A percentile compares a stretch with the other conserved stretches of the same genome.
Evolutionary conservation across 2,888 invertebrate species (phyloP).

Genomic region (Sturmia bella): DNA sequence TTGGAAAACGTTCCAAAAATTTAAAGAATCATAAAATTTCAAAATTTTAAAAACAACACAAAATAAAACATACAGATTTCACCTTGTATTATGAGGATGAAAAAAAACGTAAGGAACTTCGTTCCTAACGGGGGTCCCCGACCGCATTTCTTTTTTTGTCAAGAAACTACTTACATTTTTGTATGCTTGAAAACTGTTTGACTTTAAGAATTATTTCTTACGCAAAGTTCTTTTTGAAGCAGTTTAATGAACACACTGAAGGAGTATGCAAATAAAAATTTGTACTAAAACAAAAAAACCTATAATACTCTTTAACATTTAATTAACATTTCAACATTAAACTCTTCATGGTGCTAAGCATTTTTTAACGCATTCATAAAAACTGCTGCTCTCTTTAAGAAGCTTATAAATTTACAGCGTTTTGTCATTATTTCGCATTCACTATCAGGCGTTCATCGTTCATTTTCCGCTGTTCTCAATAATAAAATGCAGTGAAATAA

Average conservation of each 20-base stretch:
- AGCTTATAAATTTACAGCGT: conserved; percentile 61
- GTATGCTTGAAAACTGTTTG: not conserved
- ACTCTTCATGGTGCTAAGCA: conserved; percentile 12
- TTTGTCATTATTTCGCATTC: conserved; percentile 36
- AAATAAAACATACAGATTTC: too few species aligned
- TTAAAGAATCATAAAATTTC: too few species aligned
- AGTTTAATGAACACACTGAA: not conserved
- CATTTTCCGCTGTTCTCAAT: conserved; percentile 26
- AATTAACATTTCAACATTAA: conserved; percentile 26
- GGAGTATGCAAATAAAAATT: conserved; percentile 29
- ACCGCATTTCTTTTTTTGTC: too few species aligned
- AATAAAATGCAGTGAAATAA: conserved; percentile 41
- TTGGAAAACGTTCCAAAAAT: too few species aligned
- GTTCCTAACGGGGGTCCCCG: too few species aligned
- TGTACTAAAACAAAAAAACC: conserved; percentile 22
- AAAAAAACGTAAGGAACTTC: too few species aligned
- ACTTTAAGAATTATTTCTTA: conserved; percentile 1
- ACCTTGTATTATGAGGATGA: too few species aligned
- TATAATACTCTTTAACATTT: conserved; percentile 10
- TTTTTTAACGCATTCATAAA: conserved; percentile 43
- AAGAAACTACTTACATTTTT: not conserved
- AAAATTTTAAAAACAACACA: too few species aligned
- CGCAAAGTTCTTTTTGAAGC: not conserved
- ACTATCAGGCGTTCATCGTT: conserved; percentile 11
- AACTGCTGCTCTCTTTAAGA: conserved; percentile 45